A percentile compares a stretch with the other conserved stretches of the same genome.
These are phyloP conservation scores for Drosophila sp. DNA, from an alignment of 1,140 invertebrate genomes.

Conservation along the genomic window DNA sequence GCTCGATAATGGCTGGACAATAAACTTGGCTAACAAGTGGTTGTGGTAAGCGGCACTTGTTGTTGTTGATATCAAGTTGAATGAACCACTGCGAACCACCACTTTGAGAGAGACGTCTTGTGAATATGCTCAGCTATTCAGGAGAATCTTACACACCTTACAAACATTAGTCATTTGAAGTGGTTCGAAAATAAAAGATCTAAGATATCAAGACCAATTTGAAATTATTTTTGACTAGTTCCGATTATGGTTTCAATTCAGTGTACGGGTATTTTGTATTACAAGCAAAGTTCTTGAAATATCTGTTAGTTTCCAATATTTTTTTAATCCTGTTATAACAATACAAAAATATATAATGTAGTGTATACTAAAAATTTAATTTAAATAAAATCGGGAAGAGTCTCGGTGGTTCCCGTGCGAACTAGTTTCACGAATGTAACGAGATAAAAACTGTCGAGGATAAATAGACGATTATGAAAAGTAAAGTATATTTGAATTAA, in stretches of 20 bases:
- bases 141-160: too few relatives aligned
- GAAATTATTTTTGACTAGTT: neutral
- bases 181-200: neutral
- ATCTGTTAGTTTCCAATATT: too few relatives aligned
- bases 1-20: constrained; percentile 28
- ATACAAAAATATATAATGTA: too few relatives aligned
- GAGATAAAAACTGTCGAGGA: too few relatives aligned
- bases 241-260: too few relatives aligned
- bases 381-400: too few relatives aligned
- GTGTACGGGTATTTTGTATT: too few relatives aligned
- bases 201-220: neutral
- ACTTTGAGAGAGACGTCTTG: neutral
- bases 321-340: too few relatives aligned
- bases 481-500: too few relatives aligned
- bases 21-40: constrained; percentile 42
- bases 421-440: neutral
- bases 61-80: constrained; percentile 10
- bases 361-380: too few relatives aligned
- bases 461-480: too few relatives aligned
- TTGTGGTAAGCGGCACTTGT: constrained; percentile 13
- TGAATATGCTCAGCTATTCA: neutral
- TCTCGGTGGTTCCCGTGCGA: neutral
- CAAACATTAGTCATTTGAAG: neutral
- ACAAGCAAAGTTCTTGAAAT: too few relatives aligned
- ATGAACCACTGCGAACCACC: constrained; percentile 16